These are phyloP conservation scores for Drosophila kanekoi DNA, from an alignment of 2,888 invertebrate species.

Conservation along the genomic window DNA sequence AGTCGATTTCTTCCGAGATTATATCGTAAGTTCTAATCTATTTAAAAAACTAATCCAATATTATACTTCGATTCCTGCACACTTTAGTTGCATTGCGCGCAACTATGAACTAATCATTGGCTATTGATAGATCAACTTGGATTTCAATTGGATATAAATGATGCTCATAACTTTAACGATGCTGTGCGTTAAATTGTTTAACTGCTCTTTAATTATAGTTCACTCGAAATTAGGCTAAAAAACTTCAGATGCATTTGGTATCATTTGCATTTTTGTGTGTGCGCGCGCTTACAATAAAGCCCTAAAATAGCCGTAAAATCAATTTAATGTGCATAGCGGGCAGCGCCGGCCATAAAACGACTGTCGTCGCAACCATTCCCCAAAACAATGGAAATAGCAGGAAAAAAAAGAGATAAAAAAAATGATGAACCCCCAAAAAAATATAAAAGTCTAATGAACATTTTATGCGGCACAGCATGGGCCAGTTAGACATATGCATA, in stretches of 20 bases:
- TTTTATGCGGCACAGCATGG: conserved; percentile 70
- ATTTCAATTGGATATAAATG: conserved; percentile 9
- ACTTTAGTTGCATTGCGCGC: conserved; percentile 15
- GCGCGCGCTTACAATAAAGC: conserved; percentile 35
- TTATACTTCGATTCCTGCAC: neutral
- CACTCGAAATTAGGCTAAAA: conserved; percentile 48
- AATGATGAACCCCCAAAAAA: conserved; percentile 29
- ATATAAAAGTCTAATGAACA: conserved; percentile 65
- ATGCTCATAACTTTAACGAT: conserved; percentile 55
- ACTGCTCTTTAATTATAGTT: conserved; percentile 63
- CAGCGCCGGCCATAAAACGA: conserved; percentile 38
- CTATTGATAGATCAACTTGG: conserved; percentile 20
- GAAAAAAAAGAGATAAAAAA: conserved; percentile 1
- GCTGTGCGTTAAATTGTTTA: conserved; percentile 43
- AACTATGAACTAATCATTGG: conserved; percentile 34
- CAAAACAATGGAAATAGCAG: conserved; percentile 31
- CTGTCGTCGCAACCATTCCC: conserved; percentile 59
- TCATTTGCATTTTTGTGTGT: conserved; percentile 61
- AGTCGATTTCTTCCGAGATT: neutral
- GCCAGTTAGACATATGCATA: conserved; percentile 25
- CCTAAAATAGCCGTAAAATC: conserved; percentile 66
- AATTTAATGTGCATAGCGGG: conserved; percentile 48
- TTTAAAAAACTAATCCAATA: neutral
- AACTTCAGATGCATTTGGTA: conserved; percentile 45
- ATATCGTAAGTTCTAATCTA: neutral